A percentile compares a stretch with the other conserved stretches of the same genome.
Conservation (phyloP, 2,888 invertebrate genomes). For the Nephrotoma guestfalica region DNA sequence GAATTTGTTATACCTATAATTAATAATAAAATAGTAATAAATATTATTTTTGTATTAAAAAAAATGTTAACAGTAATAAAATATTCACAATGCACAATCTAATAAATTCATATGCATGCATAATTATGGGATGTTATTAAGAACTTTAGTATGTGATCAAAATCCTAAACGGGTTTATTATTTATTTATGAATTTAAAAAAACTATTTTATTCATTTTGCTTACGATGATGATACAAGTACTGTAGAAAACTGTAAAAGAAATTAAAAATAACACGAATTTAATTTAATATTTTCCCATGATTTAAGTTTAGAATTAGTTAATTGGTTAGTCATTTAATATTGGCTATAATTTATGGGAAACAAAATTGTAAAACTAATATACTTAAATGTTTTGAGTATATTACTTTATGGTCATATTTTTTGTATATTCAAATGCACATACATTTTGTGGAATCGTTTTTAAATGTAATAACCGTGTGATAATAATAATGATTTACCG, state of each 20-base stretch:
- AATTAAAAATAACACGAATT: background rate
- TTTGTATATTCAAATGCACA: background rate
- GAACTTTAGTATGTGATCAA: background rate
- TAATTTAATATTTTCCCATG: background rate
- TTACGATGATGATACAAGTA: background rate
- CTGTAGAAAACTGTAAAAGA: background rate
- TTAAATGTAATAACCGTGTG: background rate
- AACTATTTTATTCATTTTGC: background rate
- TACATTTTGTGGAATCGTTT: background rate
- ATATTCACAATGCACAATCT: background rate
- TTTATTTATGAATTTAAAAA: background rate
- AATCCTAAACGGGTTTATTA: background rate
- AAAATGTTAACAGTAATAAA: background rate
- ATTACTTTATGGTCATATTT: background rate
- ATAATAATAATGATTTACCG: background rate
- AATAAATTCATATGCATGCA: constrained; percentile 2
- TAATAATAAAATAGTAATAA: background rate
- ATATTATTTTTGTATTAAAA: background rate
- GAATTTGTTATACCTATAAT: background rate
- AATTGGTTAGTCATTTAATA: background rate
- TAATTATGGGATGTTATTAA: constrained; percentile 4
- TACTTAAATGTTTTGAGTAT: background rate
- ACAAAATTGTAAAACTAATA: background rate
- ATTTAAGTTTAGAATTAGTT: background rate
- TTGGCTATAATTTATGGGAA: background rate